A percentile compares a stretch with the other conserved stretches of the same genome.
Evolutionary conservation across 2,113 vertebrate genomes (phyloP).

Genomic region (Pteruthius melanotis): DNA sequence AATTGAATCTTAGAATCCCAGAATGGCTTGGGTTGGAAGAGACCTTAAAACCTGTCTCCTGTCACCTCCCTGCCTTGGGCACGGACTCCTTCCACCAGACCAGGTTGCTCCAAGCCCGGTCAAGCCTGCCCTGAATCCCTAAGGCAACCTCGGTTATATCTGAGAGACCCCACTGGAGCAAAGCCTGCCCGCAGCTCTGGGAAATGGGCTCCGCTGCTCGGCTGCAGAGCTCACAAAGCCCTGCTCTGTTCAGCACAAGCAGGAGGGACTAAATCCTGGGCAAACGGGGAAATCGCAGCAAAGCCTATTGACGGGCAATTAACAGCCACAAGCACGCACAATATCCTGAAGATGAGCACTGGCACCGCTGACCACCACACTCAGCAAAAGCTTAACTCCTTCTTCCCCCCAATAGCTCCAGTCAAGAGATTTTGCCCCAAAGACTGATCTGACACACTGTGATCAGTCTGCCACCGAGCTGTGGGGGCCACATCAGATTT

Average conservation of each 20-base stretch:
- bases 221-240: not conserved
- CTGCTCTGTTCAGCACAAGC: not conserved
- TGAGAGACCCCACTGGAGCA: not conserved
- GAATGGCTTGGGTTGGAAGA: not conserved
- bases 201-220: rapidly evolving
- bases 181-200: not conserved
- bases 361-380: not conserved
- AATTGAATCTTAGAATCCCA: not conserved
- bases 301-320: not conserved
- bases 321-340: rapidly evolving
- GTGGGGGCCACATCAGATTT: rapidly evolving
- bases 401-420: not conserved
- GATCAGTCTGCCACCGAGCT: not conserved
- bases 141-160: rapidly evolving
- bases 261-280: not conserved
- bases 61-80: not conserved
- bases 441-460: not conserved
- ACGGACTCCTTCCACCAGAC: not conserved
- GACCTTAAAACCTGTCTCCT: not conserved
- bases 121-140: rapidly evolving
- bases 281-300: not conserved
- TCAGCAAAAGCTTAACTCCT: not conserved
- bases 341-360: not conserved
- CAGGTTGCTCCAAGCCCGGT: not conserved
- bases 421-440: not conserved